These are phyloP conservation scores for Glossosoma conforme DNA, from an alignment of 1,140 invertebrate genomes.

Conservation along the genomic window DNA sequence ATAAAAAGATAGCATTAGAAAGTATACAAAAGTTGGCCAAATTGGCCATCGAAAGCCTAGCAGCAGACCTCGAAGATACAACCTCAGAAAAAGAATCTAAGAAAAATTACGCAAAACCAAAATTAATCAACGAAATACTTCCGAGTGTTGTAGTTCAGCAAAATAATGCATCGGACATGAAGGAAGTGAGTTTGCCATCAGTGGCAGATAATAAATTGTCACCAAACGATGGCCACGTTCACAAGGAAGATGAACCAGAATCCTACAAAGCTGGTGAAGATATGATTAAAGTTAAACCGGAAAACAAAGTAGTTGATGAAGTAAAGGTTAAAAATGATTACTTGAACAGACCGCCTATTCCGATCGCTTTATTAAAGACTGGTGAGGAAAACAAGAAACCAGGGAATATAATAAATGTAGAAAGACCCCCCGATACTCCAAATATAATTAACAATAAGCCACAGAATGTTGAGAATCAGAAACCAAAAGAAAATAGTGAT, in stretches of 20 bases:
- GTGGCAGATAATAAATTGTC: not conserved
- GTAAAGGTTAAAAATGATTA: constrained; percentile 24
- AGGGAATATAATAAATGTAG: constrained; percentile 20
- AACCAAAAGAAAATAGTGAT: constrained; percentile 10
- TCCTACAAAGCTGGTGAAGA: constrained; percentile 37
- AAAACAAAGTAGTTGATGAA: constrained; percentile 10
- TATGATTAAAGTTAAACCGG: constrained; percentile 16
- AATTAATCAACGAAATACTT: constrained; percentile 14
- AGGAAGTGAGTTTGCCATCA: constrained; percentile 34
- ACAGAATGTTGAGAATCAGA: not conserved
- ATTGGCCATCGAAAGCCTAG: constrained; percentile 43
- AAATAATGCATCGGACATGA: constrained; percentile 37
- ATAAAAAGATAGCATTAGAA: constrained; percentile 46
- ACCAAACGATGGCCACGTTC: constrained; percentile 31
- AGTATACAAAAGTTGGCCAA: constrained; percentile 49
- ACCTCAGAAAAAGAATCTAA: constrained; percentile 30
- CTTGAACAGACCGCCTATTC: constrained; percentile 18
- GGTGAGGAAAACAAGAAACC: constrained; percentile 16
- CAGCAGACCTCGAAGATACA: constrained; percentile 5
- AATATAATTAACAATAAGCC: not conserved
- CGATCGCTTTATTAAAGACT: constrained; percentile 15
- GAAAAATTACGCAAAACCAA: constrained; percentile 31
- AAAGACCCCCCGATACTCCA: not conserved
- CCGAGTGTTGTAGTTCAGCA: constrained; percentile 40
- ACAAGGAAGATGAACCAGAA: constrained; percentile 41